These are phyloP conservation scores for Arothron firmamentum DNA, from an alignment of 2,113 vertebrate species.

Conservation along the genomic window DNA sequence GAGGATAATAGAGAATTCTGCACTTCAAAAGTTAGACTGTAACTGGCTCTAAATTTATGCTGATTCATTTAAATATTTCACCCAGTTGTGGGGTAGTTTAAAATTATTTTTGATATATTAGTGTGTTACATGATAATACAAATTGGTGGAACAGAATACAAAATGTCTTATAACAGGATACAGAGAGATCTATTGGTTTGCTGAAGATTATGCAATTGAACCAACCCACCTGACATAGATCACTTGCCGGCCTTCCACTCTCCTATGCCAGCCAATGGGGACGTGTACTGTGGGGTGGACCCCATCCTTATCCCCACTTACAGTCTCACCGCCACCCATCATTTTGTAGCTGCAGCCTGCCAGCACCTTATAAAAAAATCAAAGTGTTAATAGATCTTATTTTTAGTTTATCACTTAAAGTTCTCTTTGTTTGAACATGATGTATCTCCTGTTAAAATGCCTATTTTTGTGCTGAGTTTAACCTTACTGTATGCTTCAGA, in stretches of 20 bases:
- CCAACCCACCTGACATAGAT: constrained; percentile 81
- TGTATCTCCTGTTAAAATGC: not conserved
- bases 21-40: too few relatives aligned
- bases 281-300: constrained; percentile 77
- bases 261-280: constrained; percentile 86
- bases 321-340: constrained; percentile 90
- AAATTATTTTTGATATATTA: too few relatives aligned
- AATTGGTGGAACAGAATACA: too few relatives aligned
- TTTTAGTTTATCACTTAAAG: too few relatives aligned
- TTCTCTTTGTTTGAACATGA: not conserved
- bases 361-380: constrained; percentile 72
- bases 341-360: constrained; percentile 83
- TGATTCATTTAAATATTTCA: too few relatives aligned
- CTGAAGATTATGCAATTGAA: not conserved
- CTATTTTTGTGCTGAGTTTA: not conserved
- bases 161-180: too few relatives aligned
- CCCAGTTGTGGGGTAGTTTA: too few relatives aligned
- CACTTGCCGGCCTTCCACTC: constrained; percentile 80
- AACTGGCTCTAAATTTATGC: too few relatives aligned
- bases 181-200: not conserved
- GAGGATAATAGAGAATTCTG: too few relatives aligned
- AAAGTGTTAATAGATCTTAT: not conserved
- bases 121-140: too few relatives aligned
- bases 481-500: too few relatives aligned
- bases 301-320: constrained; percentile 82